Conservation (phyloP, 2,113 vertebrate species). For the Charadrius vociferus region DNA sequence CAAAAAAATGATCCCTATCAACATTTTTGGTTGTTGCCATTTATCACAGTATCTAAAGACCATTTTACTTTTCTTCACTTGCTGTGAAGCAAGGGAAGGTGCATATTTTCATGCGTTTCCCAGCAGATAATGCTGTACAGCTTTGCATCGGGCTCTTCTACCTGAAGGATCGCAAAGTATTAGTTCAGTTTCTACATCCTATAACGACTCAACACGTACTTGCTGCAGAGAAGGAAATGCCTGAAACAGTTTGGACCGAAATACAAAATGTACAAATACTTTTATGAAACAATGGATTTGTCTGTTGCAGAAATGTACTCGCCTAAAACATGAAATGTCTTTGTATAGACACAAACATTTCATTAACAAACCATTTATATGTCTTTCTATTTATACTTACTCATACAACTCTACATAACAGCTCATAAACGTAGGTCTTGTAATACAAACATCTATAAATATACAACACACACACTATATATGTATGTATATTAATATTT, state of each 20-base stretch:
- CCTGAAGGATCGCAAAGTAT: background rate
- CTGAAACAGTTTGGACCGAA: background rate
- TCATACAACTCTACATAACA: background rate
- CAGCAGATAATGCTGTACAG: background rate
- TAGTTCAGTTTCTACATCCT: background rate
- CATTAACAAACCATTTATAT: background rate
- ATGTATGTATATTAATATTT: background rate
- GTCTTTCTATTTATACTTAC: background rate
- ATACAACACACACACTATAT: background rate
- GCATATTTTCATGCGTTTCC: background rate
- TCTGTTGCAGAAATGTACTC: background rate
- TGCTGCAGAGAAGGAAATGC: background rate
- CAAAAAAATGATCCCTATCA: background rate
- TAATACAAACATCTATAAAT: background rate
- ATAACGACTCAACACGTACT: background rate
- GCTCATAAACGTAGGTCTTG: background rate
- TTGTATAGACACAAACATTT: background rate
- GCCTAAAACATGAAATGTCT: background rate
- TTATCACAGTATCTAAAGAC: background rate
- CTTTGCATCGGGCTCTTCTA: background rate
- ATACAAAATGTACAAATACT: background rate
- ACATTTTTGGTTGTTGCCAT: background rate
- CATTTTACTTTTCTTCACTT: background rate
- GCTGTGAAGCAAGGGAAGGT: background rate
- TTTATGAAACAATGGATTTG: background rate